These are phyloP conservation scores for Paratilapia polleni DNA, from an alignment of 2,113 vertebrate genomes.

Conservation along the genomic window DNA sequence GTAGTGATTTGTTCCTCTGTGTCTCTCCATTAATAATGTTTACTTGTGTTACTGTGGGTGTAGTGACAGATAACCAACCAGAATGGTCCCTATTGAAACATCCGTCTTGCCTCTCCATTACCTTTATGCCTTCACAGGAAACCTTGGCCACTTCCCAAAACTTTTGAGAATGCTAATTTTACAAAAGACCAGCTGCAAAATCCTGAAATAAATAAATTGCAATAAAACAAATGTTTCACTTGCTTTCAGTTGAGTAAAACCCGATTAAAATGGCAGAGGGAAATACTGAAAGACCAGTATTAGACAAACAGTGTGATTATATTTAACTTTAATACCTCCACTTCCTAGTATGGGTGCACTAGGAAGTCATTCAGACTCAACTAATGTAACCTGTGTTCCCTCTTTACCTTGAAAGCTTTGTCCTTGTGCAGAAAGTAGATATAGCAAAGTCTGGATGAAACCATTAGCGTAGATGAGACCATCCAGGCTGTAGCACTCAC, in stretches of 20 bases:
- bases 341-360: slow-evolving; percentile 8
- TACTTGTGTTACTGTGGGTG: slow-evolving; percentile 52
- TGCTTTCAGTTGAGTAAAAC: background rate
- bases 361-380: slow-evolving; percentile 7
- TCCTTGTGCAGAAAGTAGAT: slow-evolving; percentile 53
- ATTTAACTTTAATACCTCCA: slow-evolving; percentile 33
- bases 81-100: slow-evolving; percentile 61
- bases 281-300: background rate
- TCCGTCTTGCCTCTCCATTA: slow-evolving; percentile 49
- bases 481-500: slow-evolving; percentile 44
- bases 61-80: slow-evolving; percentile 61
- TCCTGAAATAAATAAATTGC: background rate
- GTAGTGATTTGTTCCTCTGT: slow-evolving; percentile 63
- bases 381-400: slow-evolving; percentile 51
- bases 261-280: background rate
- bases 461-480: slow-evolving; percentile 59
- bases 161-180: background rate
- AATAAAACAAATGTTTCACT: background rate
- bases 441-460: slow-evolving; percentile 42
- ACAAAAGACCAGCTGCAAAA: background rate
- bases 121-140: slow-evolving; percentile 41
- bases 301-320: slow-evolving; percentile 12
- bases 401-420: slow-evolving; percentile 67
- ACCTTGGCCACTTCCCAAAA: slow-evolving; percentile 38
- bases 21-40: slow-evolving; percentile 68